Conservation (phyloP, 2,888 invertebrate genomes). For the Dicranocentrus wangi region DNA sequence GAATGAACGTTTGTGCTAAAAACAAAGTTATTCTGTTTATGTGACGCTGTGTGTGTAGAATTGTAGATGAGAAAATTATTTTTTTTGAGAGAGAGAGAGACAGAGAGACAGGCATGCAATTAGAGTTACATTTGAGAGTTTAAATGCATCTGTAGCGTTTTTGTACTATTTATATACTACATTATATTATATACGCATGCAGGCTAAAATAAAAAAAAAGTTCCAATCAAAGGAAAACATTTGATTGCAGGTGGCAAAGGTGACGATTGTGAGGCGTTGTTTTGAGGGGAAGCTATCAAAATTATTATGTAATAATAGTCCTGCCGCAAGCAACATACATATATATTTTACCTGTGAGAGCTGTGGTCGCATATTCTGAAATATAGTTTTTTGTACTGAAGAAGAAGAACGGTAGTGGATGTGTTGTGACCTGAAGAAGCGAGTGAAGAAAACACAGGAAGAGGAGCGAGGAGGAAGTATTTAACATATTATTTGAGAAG, state of each 20-base stretch:
- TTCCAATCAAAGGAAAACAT: not conserved
- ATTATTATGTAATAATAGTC: not conserved
- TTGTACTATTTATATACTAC: no score
- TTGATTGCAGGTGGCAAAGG: conserved; percentile 29
- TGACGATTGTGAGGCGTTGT: conserved; percentile 17
- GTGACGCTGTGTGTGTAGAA: not conserved
- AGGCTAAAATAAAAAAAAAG: not conserved
- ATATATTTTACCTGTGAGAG: not conserved
- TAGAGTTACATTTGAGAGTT: no score
- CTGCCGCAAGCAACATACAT: not conserved
- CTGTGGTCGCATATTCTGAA: not conserved
- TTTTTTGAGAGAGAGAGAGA: no score
- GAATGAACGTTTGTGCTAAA: no score
- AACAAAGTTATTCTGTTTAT: not conserved
- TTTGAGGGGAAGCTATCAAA: conserved; percentile 4
- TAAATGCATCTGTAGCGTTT: no score
- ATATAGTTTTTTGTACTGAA: not conserved
- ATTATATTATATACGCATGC: not conserved
- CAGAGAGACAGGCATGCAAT: not conserved
- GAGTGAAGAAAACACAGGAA: conserved; percentile 32
- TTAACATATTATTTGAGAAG: conserved; percentile 1
- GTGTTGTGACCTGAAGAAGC: no score
- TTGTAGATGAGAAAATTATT: not conserved
- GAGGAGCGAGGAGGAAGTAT: conserved; percentile 22
- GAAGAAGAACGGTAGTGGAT: not conserved